A percentile compares a stretch with the other conserved stretches of the same genome.
Conservation (phyloP, 2,797 vertebrate genomes). For the Tragelaphus eurycerus region DNA sequence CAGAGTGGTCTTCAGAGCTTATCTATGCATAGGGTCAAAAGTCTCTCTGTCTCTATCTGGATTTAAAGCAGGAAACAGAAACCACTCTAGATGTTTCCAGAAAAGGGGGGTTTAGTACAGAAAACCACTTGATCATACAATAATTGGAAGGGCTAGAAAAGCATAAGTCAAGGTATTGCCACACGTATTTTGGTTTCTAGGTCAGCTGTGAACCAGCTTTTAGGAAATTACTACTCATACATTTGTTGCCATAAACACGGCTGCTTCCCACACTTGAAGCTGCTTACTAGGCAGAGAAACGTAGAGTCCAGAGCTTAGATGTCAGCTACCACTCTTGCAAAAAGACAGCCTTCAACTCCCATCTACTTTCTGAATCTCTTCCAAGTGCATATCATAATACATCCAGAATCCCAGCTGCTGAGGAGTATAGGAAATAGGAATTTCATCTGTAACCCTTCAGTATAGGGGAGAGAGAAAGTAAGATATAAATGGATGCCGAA, state of each 20-base stretch:
- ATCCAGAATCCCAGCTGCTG: neutral
- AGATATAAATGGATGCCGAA: neutral
- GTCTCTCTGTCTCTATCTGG: neutral
- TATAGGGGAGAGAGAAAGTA: neutral
- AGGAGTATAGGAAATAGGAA: neutral
- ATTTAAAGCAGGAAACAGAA: constrained; percentile 15
- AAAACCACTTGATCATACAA: neutral
- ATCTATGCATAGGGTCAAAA: neutral
- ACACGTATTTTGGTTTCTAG: neutral
- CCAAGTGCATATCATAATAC: neutral
- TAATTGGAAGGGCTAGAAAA: neutral
- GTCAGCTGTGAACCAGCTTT: neutral
- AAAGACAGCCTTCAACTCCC: neutral
- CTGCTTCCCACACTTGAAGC: neutral
- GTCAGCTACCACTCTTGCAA: neutral
- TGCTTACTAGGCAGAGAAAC: neutral
- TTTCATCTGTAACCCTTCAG: neutral
- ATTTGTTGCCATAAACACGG: neutral
- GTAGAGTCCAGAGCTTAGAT: neutral
- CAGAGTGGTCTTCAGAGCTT: neutral
- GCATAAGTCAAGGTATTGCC: neutral
- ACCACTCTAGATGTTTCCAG: neutral
- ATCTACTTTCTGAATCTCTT: neutral
- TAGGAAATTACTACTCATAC: neutral
- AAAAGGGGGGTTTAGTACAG: neutral